These are phyloP conservation scores for Drosophila macrothrix DNA, from an alignment of 2,888 invertebrate genomes.

Conservation along the genomic window DNA sequence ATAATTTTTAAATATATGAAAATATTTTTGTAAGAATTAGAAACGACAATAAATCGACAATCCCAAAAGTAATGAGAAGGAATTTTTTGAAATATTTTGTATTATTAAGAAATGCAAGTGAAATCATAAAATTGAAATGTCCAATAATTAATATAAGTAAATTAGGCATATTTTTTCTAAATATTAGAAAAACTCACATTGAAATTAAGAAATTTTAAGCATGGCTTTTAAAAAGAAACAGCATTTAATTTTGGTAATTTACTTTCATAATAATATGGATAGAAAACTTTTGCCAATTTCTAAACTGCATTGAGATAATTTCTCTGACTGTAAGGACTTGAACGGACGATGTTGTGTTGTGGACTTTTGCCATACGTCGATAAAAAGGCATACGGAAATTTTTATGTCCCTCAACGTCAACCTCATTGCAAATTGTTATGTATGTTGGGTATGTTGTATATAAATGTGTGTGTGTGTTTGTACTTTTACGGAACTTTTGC, in stretches of 20 bases:
- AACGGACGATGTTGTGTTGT: conserved; percentile 45
- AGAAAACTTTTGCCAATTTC: not conserved
- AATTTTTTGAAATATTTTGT: too few species aligned
- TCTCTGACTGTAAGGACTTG: conserved; percentile 24
- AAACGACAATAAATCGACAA: too few species aligned
- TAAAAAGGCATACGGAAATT: conserved; percentile 75
- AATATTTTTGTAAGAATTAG: not conserved
- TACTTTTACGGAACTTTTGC: conserved; percentile 31
- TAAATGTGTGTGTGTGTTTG: conserved; percentile 22
- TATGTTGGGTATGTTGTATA: conserved; percentile 19
- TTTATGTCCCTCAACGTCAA: conserved; percentile 79
- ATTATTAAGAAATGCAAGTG: too few species aligned
- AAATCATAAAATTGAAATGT: too few species aligned
- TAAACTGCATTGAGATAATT: not conserved
- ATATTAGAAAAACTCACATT: too few species aligned
- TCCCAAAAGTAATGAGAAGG: too few species aligned
- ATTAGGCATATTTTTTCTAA: too few species aligned
- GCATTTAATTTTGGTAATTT: not conserved
- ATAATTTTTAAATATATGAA: not conserved
- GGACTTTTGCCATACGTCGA: conserved; percentile 63
- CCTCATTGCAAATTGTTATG: conserved; percentile 73
- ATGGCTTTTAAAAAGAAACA: not conserved
- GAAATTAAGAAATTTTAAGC: too few species aligned
- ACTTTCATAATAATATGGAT: not conserved
- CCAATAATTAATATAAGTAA: too few species aligned